Evolutionary conservation across 2,113 vertebrate genomes (phyloP).

Genomic region (Prionailurus viverrinus): DNA sequence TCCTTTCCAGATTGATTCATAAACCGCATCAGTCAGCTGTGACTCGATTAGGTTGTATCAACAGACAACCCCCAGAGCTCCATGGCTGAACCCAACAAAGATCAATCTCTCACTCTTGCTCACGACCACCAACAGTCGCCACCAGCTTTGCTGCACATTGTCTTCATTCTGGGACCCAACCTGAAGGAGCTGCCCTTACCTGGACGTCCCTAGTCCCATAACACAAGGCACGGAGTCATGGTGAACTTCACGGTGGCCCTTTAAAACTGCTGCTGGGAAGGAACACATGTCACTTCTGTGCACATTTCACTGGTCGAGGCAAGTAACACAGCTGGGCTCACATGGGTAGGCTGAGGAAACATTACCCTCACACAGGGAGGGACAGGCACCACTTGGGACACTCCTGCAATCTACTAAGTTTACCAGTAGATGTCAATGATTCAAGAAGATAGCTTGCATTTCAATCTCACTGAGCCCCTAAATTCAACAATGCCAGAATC

Average conservation of each 20-base stretch:
- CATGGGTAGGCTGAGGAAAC: fast-evolving
- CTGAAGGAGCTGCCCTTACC: background rate
- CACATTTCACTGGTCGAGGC: background rate
- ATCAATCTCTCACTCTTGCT: fast-evolving
- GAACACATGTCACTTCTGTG: background rate
- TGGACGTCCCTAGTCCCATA: fast-evolving
- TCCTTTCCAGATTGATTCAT: background rate
- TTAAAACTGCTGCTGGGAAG: background rate
- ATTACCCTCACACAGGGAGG: fast-evolving
- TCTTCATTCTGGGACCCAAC: too few species aligned
- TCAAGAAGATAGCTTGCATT: background rate
- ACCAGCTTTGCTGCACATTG: fast-evolving
- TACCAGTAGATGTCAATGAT: fast-evolving
- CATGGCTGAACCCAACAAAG: fast-evolving
- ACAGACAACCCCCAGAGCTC: background rate
- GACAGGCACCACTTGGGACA: fast-evolving
- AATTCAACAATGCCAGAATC: background rate
- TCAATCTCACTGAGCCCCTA: background rate
- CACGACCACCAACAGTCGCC: fast-evolving
- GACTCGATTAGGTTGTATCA: background rate
- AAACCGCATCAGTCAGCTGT: fast-evolving
- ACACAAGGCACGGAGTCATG: background rate
- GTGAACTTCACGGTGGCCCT: fast-evolving
- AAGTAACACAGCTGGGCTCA: too few species aligned
- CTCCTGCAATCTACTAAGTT: fast-evolving